A percentile compares a stretch with the other conserved stretches of the same genome.
phyloP scores from a whole-genome alignment of 2,797 vertebrate species.

The Sebastiscus albofasciatus region DNA sequence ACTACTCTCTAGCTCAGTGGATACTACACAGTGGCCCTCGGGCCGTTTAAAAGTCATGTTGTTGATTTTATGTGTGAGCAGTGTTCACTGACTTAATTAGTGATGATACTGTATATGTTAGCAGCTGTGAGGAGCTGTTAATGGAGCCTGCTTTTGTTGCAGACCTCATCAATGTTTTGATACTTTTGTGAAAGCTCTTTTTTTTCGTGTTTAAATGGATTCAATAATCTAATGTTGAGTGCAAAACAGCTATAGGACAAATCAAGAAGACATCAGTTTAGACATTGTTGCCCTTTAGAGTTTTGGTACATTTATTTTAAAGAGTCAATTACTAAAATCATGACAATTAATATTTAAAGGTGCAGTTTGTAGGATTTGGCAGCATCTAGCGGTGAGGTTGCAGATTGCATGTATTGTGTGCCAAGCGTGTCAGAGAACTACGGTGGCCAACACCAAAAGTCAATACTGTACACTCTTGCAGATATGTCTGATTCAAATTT shows the following conservation, averaged over 20 bases:
- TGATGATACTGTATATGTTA: neutral
- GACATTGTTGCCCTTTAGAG: neutral
- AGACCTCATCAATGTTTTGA: neutral
- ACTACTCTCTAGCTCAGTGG: neutral
- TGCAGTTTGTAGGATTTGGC: no score
- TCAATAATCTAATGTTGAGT: neutral
- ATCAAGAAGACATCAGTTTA: neutral
- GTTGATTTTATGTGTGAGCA: conserved; percentile 17
- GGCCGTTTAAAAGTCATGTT: conserved; percentile 29
- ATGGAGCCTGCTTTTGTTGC: neutral
- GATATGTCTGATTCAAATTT: no score
- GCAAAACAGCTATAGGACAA: neutral
- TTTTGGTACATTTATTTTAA: neutral
- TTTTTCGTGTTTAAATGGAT: neutral
- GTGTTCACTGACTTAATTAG: conserved; percentile 16
- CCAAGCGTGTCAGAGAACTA: no score
- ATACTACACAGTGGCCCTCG: neutral
- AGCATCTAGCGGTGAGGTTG: no score
- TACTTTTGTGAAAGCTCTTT: neutral
- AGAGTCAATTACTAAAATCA: no score
- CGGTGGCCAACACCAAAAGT: no score
- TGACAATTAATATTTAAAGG: no score
- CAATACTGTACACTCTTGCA: no score
- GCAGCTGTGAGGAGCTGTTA: neutral
- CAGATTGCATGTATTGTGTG: no score